Conservation (phyloP, 2,888 invertebrate species). For the Hirtodrosophila histrioides region DNA sequence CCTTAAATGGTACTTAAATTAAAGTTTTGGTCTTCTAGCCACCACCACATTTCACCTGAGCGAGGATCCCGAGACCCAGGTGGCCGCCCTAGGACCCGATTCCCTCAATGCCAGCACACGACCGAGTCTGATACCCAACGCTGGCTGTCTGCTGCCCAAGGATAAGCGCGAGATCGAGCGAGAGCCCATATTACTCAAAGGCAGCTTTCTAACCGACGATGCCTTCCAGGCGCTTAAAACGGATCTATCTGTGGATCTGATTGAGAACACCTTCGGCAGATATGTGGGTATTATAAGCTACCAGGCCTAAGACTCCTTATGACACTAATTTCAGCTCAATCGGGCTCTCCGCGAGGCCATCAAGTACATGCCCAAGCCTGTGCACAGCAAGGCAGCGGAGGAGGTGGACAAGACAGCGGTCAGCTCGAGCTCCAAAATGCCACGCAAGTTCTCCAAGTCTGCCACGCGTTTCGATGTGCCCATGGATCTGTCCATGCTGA, state of each 20-base stretch:
- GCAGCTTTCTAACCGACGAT: conserved; percentile 83
- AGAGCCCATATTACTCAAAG: conserved; percentile 83
- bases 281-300: conserved; percentile 71
- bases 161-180: conserved; percentile 78
- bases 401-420: conserved; percentile 65
- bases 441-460: conserved; percentile 90
- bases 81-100: conserved; percentile 87
- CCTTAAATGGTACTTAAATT: neutral
- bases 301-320: neutral
- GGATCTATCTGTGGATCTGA: conserved; percentile 82
- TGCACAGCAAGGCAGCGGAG: conserved; percentile 45
- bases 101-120: conserved; percentile 89
- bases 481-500: conserved; percentile 87
- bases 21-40: conserved; percentile 28
- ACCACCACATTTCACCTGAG: conserved; percentile 81
- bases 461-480: conserved; percentile 91
- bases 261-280: conserved; percentile 83
- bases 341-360: conserved; percentile 82
- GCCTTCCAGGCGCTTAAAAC: conserved; percentile 82
- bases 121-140: conserved; percentile 86
- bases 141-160: conserved; percentile 69
- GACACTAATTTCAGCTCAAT: conserved; percentile 69
- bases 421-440: conserved; percentile 85
- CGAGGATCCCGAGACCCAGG: conserved; percentile 90
- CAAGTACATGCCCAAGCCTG: conserved; percentile 75